Base-by-base conservation (phyloP, 2,113 vertebrate genomes). In the Steatornis caripensis region DNA sequence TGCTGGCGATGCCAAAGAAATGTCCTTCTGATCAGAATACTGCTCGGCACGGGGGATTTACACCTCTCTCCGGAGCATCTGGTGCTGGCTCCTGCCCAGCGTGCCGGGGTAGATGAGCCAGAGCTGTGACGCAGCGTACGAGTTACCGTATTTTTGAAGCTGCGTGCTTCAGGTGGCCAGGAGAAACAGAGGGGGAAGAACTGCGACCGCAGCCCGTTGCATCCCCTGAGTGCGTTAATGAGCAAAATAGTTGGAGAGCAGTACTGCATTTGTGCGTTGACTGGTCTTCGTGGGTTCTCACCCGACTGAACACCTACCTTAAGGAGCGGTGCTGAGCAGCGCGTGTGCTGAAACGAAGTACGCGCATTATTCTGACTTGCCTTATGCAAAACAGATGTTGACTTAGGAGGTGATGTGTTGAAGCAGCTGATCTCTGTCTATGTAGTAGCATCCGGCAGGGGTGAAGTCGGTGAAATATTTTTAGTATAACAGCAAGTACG, bases 161-260 rank as follows among this genome's bases (percentile, higher is more conserved):
- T 14, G 5, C 1, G 3, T 48, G 74, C 17, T 41, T 48, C 24
- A 4, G 1, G 5, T 27, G 41, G 62, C 39, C 49, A 5, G 66
- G n/a, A 86, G 43, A n/a, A 46, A n/a, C 26, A 15, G 65, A 34
- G 23, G 17, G 6, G 62, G 61, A 43, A 58, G 48, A n/a, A 11
- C 51, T 21, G n/a, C 8, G 21, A 5, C 66, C 23, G 0, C 18
- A 65, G 66, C 41, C 55, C 5, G 0, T 21, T 54, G 68, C 37
- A 11, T 76, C 46, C 71, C 29, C 5, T 12, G 30, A 34, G 34
- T 2, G 30, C 5, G 0, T 32, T 39, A 6, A 24, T 43, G 65
- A 51, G 36, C 70, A 46, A 55, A 74, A 49, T 3, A 21, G 18
- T 10, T 5, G 41, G 49, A 74, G 53, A 39, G 1, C 5, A 8